Percentiles rank a stretch among this genome's conserved stretches.
phyloP scores from a whole-genome alignment of 2,888 invertebrate species.

The Danaus chrysippus region DNA sequence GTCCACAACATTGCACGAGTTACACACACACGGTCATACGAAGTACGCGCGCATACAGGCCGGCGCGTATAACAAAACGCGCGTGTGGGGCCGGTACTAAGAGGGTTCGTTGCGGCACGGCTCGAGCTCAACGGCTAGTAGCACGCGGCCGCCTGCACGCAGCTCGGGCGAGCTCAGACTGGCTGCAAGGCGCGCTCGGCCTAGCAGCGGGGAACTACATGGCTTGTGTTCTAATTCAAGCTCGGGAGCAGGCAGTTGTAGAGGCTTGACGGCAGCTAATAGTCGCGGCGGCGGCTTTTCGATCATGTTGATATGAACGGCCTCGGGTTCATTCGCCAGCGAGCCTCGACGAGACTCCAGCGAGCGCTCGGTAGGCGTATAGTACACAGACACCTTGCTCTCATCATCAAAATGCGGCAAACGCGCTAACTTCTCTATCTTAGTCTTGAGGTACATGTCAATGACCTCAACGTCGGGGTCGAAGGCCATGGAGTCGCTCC shows the following conservation, averaged over 20 bases:
- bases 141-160: conserved; percentile 52
- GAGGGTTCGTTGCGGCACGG: conserved; percentile 46
- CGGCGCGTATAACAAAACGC: conserved; percentile 72
- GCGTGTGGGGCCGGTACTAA: conserved; percentile 74
- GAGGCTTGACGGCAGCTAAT: conserved; percentile 59
- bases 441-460: conserved; percentile 84
- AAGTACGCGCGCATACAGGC: conserved; percentile 42
- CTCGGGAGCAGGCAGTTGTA: conserved; percentile 48
- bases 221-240: conserved; percentile 52
- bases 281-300: conserved; percentile 59
- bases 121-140: conserved; percentile 65
- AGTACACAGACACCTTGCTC: conserved; percentile 87
- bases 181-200: conserved; percentile 48
- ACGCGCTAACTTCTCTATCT: conserved; percentile 80
- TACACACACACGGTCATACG: conserved; percentile 37
- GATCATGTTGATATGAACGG: conserved; percentile 82
- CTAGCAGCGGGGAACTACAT: conserved; percentile 68
- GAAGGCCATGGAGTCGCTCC: conserved; percentile 86
- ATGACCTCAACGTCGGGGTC: conserved; percentile 82
- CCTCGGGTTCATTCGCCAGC: conserved; percentile 65
- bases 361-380: conserved; percentile 88
- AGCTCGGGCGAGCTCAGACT: conserved; percentile 74
- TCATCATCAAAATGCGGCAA: conserved; percentile 79
- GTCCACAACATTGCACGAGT: conserved; percentile 38
- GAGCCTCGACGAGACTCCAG: conserved; percentile 69